Evolutionary conservation across 1,140 invertebrate species (phyloP).

Genomic region (Diorhabda carinulata): DNA sequence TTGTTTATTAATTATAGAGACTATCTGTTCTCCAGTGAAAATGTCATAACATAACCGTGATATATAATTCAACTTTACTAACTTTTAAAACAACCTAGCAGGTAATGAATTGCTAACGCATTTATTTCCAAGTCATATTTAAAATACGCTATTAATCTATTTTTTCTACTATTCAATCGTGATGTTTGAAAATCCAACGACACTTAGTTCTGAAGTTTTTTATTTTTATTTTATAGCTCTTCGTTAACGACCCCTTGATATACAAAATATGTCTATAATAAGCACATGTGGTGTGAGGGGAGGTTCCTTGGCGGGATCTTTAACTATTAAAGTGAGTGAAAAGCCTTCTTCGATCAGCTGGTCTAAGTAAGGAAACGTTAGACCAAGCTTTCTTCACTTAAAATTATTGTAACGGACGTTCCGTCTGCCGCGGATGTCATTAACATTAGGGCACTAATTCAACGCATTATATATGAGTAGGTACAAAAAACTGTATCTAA

Average conservation of each 20-base stretch:
- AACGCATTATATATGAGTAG: constrained; percentile 2
- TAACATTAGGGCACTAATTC: neutral
- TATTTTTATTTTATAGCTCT: neutral
- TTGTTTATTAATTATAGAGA: too few species aligned
- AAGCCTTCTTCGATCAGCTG: neutral
- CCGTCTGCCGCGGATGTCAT: constrained; percentile 1
- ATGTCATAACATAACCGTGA: too few species aligned
- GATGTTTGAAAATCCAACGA: too few species aligned
- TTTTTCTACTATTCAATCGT: too few species aligned
- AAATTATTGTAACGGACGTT: neutral
- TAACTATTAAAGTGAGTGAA: constrained; percentile 3
- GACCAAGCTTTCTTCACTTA: neutral
- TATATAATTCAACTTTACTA: too few species aligned
- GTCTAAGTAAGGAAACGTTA: neutral
- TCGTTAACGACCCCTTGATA: neutral
- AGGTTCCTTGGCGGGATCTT: neutral
- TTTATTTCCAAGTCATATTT: too few species aligned
- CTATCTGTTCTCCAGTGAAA: too few species aligned
- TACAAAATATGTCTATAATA: neutral
- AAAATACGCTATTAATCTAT: too few species aligned
- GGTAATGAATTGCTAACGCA: too few species aligned
- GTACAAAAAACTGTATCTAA: neutral
- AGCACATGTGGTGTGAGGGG: neutral
- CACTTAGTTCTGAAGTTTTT: neutral
- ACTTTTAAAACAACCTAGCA: too few species aligned